Evolutionary conservation across 2,888 invertebrate species (phyloP), one percentile per base, ranked within the genome.

Genomic region (Heliconius cydno): DNA sequence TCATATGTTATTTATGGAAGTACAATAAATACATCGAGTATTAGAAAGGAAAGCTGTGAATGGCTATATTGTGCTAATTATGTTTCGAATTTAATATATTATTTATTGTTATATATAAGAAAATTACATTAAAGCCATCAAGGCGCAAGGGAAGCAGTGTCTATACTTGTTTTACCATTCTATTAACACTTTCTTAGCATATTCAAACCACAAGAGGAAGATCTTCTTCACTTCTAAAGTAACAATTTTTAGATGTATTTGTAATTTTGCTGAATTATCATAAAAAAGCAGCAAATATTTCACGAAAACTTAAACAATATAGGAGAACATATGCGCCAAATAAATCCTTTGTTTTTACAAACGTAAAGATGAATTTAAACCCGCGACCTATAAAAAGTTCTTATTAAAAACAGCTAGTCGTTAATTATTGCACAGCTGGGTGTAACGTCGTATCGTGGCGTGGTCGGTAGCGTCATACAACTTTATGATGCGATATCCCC

Each of bases 401-500:
- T 15, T 70, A 70, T 46, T 41, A 46, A 70, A 19, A 70, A 70
- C 3, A 46, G 12, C 41, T 41, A 70, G 28, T 57, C 7, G 30
- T 30, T 73, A 60, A 73, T 60, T 73, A 60, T n/a, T 60, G 30
- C 72, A 72, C 72, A 70, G 72, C 72, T 57, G 52, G 52, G 57
- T 72, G 34, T 25, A 60, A 60, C n/a, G 60, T 57, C 60, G 34
- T 73, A 73, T 60, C 38, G 73, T 15, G 73, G 38, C 57, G 28
- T 34, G 73, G 34, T 28, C 38, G 60, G 34, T 73, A 73, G 60
- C 73, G 60, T 73, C 34, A 57, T 60, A 60, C 60, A 73, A 73
- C 60, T 73, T 73, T 73, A 73, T 60, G 73, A 60, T n/a, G 34
- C 73, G 73, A 60, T 73, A 73, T 60, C 73, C 73, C 38, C 60